Evolutionary conservation across 2,888 invertebrate genomes (phyloP), one percentile per base, ranked within the genome.

Genomic region (Perdita meconis): DNA sequence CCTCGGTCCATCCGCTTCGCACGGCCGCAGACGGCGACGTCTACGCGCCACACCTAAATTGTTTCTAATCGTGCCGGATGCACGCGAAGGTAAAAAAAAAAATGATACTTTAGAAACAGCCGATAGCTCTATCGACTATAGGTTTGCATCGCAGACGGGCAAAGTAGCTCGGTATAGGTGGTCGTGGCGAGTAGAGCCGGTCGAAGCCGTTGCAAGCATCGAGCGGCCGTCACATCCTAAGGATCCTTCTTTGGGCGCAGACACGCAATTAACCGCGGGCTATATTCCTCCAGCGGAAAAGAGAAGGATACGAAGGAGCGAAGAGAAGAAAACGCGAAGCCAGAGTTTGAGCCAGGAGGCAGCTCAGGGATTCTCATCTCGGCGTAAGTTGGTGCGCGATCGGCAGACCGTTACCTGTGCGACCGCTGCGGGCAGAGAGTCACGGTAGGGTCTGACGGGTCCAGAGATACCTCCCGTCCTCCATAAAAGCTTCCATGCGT

Each of bases 181-280:
- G 40, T 3, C 47, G 47, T 19, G 8, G 47, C 19, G 22, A 19
- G 22, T 19, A 19, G 47, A 19, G 22, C 47, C 19, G 22, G 16
- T 47, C 47, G 22, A 22, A 19, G 6, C 2, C 44, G 44, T 44
- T 16, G 44, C 60, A 26, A 56, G 55, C 47, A 40, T 74, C 82
- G 82, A 60, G 55, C 56, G 72, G 56, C 72, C 84, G 80, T 86
- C 87, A 83, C 84, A 81, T 85, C 85, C 86, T 86, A 87, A 89
- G 88, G 89, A 90, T 89, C 88, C 87, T 88, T 87, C 90, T 88
- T 84, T 81, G 86, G 85, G 88, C 86, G 86, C 90, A 90, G 90
- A 91, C 90, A 87, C 89, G 91, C 90, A 91, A 91, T 91, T 91
- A 91, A 91, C 90, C 90, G 90, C 86, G 86, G 89, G 90, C 90